Evolutionary conservation across 2,888 invertebrate species (phyloP).

Genomic region (Dioctria rufipes): DNA sequence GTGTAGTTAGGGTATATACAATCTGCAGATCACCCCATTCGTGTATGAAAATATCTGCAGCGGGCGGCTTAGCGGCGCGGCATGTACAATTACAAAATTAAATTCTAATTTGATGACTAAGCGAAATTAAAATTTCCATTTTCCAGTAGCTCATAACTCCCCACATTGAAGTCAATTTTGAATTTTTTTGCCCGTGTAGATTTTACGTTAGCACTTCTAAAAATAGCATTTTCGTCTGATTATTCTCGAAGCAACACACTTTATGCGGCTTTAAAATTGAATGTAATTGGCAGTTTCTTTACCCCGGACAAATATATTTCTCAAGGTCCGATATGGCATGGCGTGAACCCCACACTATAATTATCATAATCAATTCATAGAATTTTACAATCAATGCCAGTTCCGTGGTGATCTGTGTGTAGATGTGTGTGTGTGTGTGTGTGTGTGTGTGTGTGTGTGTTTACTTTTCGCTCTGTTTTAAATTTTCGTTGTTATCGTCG

Average conservation of each 20-base stretch:
- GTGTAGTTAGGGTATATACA: no score
- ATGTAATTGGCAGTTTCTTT: conserved; percentile 43
- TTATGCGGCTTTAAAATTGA: conserved; percentile 28
- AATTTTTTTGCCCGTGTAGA: no score
- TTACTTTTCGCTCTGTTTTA: not conserved
- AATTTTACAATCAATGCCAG: conserved; percentile 36
- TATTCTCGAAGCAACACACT: conserved; percentile 34
- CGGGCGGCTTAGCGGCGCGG: no score
- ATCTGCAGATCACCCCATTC: no score
- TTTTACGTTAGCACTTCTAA: not conserved
- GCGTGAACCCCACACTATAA: not conserved
- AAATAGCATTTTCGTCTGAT: conserved; percentile 8
- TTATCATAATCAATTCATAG: conserved; percentile 39
- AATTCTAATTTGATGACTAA: no score
- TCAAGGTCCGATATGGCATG: conserved; percentile 10
- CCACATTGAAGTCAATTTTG: no score
- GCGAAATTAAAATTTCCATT: no score
- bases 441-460: not conserved
- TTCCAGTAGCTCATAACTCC: no score
- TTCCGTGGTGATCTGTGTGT: not conserved
- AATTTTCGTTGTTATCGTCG: not conserved
- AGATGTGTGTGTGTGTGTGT: not conserved
- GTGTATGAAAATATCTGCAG: no score
- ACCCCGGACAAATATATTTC: conserved; percentile 28
- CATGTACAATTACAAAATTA: no score